Percentiles rank a stretch among this genome's conserved stretches.
These are phyloP conservation scores for Euphydryas editha DNA, from an alignment of 2,888 invertebrate genomes.

Conservation along the genomic window DNA sequence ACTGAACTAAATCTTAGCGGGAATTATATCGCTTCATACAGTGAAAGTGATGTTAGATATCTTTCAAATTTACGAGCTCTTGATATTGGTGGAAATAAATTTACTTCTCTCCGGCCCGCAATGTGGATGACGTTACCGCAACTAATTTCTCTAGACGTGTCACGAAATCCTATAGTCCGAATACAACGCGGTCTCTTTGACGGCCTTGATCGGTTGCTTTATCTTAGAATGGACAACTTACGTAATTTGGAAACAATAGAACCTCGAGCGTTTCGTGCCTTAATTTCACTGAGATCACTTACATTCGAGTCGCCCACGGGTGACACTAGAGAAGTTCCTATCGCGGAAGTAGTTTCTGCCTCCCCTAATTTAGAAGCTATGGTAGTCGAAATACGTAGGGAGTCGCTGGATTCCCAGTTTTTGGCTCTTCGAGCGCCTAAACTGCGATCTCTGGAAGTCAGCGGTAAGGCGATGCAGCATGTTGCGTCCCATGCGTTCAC, in stretches of 20 bases:
- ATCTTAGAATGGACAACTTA: slow-evolving; percentile 87
- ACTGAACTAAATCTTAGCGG: slow-evolving; percentile 88
- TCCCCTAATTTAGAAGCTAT: slow-evolving; percentile 56
- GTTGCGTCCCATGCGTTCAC: slow-evolving; percentile 88
- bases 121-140: slow-evolving; percentile 86
- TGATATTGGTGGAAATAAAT: slow-evolving; percentile 87
- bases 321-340: slow-evolving; percentile 79
- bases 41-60: slow-evolving; percentile 85
- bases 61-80: slow-evolving; percentile 86
- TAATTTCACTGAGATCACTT: slow-evolving; percentile 86
- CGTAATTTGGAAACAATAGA: slow-evolving; percentile 87
- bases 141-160: slow-evolving; percentile 88
- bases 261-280: slow-evolving; percentile 86
- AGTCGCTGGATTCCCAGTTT: slow-evolving; percentile 87
- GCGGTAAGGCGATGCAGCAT: slow-evolving; percentile 87
- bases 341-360: slow-evolving; percentile 52
- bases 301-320: slow-evolving; percentile 86
- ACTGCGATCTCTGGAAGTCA: slow-evolving; percentile 88
- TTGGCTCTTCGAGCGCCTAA: slow-evolving; percentile 88
- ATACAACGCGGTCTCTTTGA: slow-evolving; percentile 85
- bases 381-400: slow-evolving; percentile 85
- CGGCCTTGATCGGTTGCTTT: slow-evolving; percentile 86
- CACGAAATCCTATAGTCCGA: slow-evolving; percentile 90
- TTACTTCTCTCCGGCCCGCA: slow-evolving; percentile 86
- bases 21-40: slow-evolving; percentile 86